A percentile compares a stretch with the other conserved stretches of the same genome.
These are phyloP conservation scores for Zoanthus gigantus DNA, from an alignment of 92 coral and sea anemone species.

Conservation along the genomic window DNA sequence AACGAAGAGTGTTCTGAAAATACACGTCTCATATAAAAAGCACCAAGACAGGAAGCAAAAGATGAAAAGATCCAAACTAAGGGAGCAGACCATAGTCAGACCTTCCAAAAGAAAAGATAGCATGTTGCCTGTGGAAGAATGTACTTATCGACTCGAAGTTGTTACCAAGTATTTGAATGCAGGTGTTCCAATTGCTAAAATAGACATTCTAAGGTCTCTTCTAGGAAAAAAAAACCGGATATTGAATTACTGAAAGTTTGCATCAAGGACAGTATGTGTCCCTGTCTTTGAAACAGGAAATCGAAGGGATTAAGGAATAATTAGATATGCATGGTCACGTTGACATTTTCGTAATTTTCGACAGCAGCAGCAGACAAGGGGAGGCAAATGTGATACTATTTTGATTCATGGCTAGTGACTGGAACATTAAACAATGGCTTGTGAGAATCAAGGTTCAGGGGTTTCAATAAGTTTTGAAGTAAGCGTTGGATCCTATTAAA, in stretches of 20 bases:
- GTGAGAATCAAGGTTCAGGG: too few species aligned
- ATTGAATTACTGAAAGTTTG: constrained; percentile 56
- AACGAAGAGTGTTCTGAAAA: constrained; percentile 48
- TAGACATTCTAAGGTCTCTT: constrained; percentile 60
- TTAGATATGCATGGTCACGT: neutral
- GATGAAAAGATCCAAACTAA: constrained; percentile 36
- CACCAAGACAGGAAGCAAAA: constrained; percentile 56
- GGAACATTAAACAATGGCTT: too few species aligned
- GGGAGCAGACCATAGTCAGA: constrained; percentile 52
- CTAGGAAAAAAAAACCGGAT: constrained; percentile 38
- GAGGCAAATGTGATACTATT: too few species aligned
- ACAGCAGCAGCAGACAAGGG: too few species aligned
- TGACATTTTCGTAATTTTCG: too few species aligned
- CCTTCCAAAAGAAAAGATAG: constrained; percentile 39
- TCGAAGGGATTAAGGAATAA: constrained; percentile 50
- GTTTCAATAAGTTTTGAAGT: too few species aligned
- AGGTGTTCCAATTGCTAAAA: constrained; percentile 52
- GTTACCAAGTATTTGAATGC: constrained; percentile 38
- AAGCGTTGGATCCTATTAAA: too few species aligned
- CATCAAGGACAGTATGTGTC: constrained; percentile 59
- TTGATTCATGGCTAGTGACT: too few species aligned
- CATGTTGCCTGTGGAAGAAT: constrained; percentile 50
- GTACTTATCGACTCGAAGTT: constrained; percentile 52
- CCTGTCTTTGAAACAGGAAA: constrained; percentile 59
- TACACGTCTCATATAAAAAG: constrained; percentile 33